Percentiles rank a stretch among this genome's conserved stretches.
Evolutionary conservation across 2,888 invertebrate species (phyloP).

Genomic region (Caenorhabditis uteleia): DNA sequence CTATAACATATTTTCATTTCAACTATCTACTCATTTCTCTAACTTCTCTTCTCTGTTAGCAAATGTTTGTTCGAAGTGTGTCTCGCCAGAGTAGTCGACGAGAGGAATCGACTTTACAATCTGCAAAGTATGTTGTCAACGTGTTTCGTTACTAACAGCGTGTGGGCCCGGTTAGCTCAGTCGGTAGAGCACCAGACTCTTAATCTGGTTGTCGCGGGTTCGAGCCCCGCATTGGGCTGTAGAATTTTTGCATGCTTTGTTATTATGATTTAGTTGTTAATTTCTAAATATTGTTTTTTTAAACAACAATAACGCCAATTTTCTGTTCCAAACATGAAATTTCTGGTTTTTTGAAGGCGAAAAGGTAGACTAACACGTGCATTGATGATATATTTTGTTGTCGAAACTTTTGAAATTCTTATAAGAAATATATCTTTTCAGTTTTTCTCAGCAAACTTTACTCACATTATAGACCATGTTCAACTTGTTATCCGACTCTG

Average conservation of each 20-base stretch:
- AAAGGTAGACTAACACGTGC: too few relatives aligned
- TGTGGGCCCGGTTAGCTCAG: conserved; percentile 67
- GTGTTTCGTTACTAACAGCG: too few relatives aligned
- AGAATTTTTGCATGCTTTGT: background rate
- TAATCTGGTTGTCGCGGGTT: conserved; percentile 68
- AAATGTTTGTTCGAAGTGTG: conserved; percentile 41
- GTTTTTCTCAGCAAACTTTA: too few relatives aligned
- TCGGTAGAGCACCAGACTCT: conserved; percentile 68
- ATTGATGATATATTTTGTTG: too few relatives aligned
- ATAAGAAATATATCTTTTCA: too few relatives aligned
- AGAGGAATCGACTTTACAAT: conserved; percentile 30
- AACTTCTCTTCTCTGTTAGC: conserved; percentile 38
- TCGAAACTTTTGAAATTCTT: background rate
- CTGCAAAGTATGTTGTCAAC: too few relatives aligned
- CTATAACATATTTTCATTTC: conserved; percentile 14
- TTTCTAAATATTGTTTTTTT: too few relatives aligned
- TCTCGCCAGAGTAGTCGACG: conserved; percentile 38
- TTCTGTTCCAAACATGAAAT: too few relatives aligned
- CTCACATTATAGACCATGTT: conserved; percentile 48
- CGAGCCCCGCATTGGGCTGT: conserved; percentile 67
- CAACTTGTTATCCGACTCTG: conserved; percentile 35
- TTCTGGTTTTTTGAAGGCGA: too few relatives aligned
- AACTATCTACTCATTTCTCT: too few relatives aligned
- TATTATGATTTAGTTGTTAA: too few relatives aligned
- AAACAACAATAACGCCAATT: too few relatives aligned